Evolutionary conservation across 2,888 invertebrate species (phyloP).

Genomic region (Zaprionus obscuricornis): DNA sequence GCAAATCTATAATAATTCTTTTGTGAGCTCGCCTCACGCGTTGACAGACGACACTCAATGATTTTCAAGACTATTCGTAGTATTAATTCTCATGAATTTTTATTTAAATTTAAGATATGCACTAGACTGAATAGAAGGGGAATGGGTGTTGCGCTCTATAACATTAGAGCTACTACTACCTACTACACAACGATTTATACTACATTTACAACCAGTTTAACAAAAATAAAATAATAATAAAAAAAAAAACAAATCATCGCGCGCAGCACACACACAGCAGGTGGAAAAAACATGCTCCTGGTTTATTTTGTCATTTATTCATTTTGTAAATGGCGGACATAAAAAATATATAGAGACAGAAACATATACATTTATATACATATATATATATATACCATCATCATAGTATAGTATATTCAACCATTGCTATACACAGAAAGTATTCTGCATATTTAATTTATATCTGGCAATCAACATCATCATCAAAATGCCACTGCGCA

Average conservation of each 20-base stretch:
- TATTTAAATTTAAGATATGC: conserved; percentile 29
- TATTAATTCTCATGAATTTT: conserved; percentile 4
- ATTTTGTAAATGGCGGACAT: conserved; percentile 68
- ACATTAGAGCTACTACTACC: too few species aligned
- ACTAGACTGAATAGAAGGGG: too few species aligned
- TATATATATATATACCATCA: conserved; percentile 4
- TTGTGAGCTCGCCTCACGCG: too few species aligned
- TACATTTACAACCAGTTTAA: conserved; percentile 35
- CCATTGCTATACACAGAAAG: conserved; percentile 39
- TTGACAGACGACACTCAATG: too few species aligned
- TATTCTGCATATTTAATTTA: conserved; percentile 74
- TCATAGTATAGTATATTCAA: conserved; percentile 6
- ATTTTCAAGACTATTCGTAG: not conserved
- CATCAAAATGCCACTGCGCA: conserved; percentile 61
- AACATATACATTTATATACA: conserved; percentile 16
- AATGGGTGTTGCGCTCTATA: too few species aligned
- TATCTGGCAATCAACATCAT: conserved; percentile 73
- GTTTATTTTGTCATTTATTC: conserved; percentile 67
- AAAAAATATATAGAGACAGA: conserved; percentile 53
- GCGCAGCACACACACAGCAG: conserved; percentile 18
- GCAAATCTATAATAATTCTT: too few species aligned
- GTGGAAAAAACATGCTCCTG: conserved; percentile 43
- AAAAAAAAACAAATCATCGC: not conserved
- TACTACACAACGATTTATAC: too few species aligned
- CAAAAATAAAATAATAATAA: not conserved